These are phyloP conservation scores for Lochmaea capreae DNA, from an alignment of 2,888 invertebrate genomes.

Conservation along the genomic window DNA sequence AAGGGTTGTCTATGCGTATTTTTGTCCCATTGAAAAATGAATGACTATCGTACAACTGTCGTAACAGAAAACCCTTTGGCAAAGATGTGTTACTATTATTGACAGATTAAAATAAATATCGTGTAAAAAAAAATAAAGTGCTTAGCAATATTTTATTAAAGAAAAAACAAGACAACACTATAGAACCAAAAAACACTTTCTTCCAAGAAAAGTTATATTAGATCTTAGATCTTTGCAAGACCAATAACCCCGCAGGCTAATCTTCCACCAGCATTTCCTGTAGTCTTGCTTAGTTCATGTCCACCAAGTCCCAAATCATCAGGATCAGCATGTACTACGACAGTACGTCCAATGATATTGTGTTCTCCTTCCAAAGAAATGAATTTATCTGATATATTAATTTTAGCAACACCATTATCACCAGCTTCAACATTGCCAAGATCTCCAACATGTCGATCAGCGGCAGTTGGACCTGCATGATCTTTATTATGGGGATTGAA, in stretches of 20 bases:
- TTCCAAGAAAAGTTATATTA: background rate
- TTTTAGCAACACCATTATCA: slow-evolving; percentile 73
- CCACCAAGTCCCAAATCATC: slow-evolving; percentile 94
- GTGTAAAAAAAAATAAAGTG: no score
- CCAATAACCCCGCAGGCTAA: slow-evolving; percentile 92
- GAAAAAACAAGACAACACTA: background rate
- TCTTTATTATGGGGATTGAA: slow-evolving; percentile 87
- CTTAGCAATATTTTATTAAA: background rate
- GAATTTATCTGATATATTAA: slow-evolving; percentile 72
- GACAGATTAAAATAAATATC: no score
- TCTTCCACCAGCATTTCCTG: slow-evolving; percentile 94
- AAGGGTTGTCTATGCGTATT: background rate
- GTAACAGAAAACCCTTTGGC: no score
- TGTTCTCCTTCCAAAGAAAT: slow-evolving; percentile 78
- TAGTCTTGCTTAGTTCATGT: slow-evolving; percentile 90
- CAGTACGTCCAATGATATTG: slow-evolving; percentile 85
- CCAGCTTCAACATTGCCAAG: slow-evolving; percentile 77
- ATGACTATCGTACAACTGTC: no score
- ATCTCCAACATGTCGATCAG: slow-evolving; percentile 88
- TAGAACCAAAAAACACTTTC: background rate
- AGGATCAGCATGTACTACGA: slow-evolving; percentile 91
- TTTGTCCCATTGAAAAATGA: background rate
- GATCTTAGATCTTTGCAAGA: slow-evolving; percentile 66
- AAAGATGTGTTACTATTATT: no score
- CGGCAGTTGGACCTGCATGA: slow-evolving; percentile 84